Evolutionary conservation across 2,113 vertebrate species (phyloP).

Genomic region (Chroicocephalus ridibundus): DNA sequence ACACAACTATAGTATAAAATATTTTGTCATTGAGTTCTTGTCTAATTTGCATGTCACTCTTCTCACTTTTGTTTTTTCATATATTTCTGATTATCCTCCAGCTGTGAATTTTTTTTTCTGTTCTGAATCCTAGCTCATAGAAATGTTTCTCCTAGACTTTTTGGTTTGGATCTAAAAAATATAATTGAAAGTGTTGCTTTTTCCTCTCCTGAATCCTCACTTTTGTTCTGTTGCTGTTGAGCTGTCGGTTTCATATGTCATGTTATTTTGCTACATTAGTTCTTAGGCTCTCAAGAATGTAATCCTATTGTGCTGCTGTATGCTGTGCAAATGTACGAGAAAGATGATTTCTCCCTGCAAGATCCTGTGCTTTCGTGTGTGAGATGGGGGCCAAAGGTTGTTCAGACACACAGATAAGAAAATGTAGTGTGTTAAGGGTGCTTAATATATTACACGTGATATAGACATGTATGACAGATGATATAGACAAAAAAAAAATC

Average conservation of each 20-base stretch:
- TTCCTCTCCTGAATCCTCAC: not conserved
- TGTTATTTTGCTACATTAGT: not conserved
- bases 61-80: not conserved
- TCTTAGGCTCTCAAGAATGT: not conserved
- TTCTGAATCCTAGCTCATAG: not conserved
- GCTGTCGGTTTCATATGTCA: not conserved
- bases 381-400: not conserved
- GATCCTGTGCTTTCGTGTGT: not conserved
- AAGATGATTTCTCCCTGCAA: not conserved
- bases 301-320: not conserved
- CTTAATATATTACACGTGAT: not conserved
- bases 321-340: not conserved
- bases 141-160: not conserved
- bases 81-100: not conserved
- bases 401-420: not conserved
- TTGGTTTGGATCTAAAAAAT: not conserved
- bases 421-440: not conserved
- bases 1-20: not conserved
- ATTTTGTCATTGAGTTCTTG: not conserved
- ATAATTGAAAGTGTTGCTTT: not conserved
- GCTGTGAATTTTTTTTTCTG: not conserved
- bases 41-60: not conserved
- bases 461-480: not conserved
- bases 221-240: not conserved
- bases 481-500: not conserved